phyloP scores from a whole-genome alignment of 1,140 invertebrate genomes.

The Dreissena polymorpha region DNA sequence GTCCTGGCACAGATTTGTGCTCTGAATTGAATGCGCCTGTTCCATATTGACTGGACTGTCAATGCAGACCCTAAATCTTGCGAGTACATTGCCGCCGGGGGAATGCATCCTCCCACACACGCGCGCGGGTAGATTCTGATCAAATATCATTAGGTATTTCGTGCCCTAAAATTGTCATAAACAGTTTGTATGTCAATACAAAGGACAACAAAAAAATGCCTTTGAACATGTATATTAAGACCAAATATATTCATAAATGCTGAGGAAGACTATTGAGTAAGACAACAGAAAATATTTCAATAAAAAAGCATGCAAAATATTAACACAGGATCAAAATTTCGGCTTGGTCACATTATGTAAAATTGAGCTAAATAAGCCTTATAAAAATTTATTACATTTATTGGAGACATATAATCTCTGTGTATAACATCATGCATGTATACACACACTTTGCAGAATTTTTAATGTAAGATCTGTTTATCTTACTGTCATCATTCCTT shows the following conservation, averaged over 20 bases:
- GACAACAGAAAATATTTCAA: not conserved
- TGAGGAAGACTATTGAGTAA: not conserved
- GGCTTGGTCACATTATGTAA: too few species aligned
- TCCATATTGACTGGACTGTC: not conserved
- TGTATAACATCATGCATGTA: slow-evolving; percentile 1
- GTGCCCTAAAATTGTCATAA: not conserved
- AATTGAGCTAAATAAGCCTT: too few species aligned
- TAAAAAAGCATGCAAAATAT: not conserved
- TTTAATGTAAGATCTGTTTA: not conserved
- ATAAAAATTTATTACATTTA: not conserved
- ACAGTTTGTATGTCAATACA: too few species aligned
- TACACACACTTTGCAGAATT: not conserved
- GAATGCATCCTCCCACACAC: not conserved
- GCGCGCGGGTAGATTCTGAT: not conserved
- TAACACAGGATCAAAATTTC: too few species aligned
- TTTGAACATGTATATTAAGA: not conserved
- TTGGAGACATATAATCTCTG: not conserved
- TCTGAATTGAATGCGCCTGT: not conserved
- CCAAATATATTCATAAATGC: not conserved
- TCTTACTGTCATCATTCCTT: not conserved
- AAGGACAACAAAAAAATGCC: not conserved
- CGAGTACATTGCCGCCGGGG: not conserved
- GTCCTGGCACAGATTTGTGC: not conserved
- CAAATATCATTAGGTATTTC: not conserved
- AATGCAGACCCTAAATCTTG: not conserved